A percentile compares a stretch with the other conserved stretches of the same genome.
phyloP scores from a whole-genome alignment of 1,140 invertebrate genomes.

The Diorhabda sublineata region DNA sequence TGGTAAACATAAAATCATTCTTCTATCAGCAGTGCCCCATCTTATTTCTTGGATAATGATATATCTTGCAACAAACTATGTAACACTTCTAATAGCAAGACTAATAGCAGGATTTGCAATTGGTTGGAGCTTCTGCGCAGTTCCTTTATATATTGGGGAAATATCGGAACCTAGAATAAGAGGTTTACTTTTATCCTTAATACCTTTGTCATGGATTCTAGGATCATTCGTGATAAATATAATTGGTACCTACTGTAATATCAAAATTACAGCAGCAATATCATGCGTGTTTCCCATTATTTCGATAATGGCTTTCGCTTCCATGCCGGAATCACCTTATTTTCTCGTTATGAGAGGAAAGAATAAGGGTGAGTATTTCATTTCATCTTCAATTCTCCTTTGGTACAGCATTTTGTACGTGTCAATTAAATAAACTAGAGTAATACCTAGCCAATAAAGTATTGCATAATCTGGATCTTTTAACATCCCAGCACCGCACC shows the following conservation, averaged over 20 bases:
- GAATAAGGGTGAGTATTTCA: slow-evolving; percentile 46
- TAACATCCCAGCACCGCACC: no score
- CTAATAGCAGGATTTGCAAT: slow-evolving; percentile 62
- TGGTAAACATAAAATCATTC: slow-evolving; percentile 66
- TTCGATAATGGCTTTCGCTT: slow-evolving; percentile 60
- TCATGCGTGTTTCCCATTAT: slow-evolving; percentile 56
- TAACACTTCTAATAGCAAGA: slow-evolving; percentile 51
- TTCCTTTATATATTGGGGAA: slow-evolving; percentile 67
- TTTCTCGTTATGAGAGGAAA: slow-evolving; percentile 58
- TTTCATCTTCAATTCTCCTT: no score
- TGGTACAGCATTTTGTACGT: no score
- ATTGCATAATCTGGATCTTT: no score
- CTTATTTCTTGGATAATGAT: slow-evolving; percentile 65
- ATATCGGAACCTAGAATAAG: slow-evolving; percentile 64
- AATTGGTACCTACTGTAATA: slow-evolving; percentile 60
- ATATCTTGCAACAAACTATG: slow-evolving; percentile 51
- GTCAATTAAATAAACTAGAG: no score
- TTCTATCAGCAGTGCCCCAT: slow-evolving; percentile 58
- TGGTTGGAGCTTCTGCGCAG: slow-evolving; percentile 60
- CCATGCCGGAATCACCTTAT: slow-evolving; percentile 77
- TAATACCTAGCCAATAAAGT: no score
- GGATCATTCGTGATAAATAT: slow-evolving; percentile 67
- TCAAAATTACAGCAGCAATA: slow-evolving; percentile 55
- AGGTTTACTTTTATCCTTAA: slow-evolving; percentile 48
- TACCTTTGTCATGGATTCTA: slow-evolving; percentile 44